These are phyloP conservation scores for Climacteris rufus DNA, from an alignment of 2,113 vertebrate genomes.

Conservation along the genomic window DNA sequence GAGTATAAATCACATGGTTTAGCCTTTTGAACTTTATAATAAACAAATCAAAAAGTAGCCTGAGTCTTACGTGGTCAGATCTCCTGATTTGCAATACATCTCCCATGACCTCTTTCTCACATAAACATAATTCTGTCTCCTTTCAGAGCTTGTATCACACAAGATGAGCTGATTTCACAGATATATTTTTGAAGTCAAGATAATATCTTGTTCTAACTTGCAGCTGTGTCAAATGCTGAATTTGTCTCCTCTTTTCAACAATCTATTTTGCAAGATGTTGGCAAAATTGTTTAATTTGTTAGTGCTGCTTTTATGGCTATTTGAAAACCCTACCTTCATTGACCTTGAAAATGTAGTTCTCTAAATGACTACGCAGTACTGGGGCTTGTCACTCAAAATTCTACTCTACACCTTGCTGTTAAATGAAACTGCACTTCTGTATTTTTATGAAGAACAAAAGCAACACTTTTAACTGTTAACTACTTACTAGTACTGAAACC, in stretches of 20 bases:
- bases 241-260: background rate
- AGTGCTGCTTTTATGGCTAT: background rate
- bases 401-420: background rate
- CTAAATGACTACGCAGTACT: background rate
- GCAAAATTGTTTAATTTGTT: background rate
- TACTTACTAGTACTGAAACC: background rate
- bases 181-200: background rate
- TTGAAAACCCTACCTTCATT: background rate
- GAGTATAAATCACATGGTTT: background rate
- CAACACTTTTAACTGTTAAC: background rate
- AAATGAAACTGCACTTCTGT: background rate
- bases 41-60: background rate
- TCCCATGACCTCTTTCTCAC: background rate
- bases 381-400: background rate
- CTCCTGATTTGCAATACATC: background rate
- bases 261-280: background rate
- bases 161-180: background rate
- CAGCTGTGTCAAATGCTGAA: background rate
- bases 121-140: background rate
- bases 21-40: background rate
- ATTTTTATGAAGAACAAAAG: background rate
- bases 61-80: fast-evolving
- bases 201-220: background rate
- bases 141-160: background rate
- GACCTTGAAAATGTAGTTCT: background rate